phyloP scores from a whole-genome alignment of 2,113 vertebrate species.

The Psilopsiagon aurifrons region DNA sequence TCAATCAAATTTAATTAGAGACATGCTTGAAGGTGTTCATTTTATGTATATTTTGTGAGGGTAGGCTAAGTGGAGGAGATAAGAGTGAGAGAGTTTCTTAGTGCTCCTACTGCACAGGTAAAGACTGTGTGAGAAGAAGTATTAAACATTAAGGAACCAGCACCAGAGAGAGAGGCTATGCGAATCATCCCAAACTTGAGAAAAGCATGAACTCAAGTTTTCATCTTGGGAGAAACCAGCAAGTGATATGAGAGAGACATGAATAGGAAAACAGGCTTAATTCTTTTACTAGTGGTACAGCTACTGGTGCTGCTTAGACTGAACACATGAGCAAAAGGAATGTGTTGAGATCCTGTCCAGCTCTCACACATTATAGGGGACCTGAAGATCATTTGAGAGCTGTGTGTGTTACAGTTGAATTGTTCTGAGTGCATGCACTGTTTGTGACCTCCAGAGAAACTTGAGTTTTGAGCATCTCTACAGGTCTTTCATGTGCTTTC shows the following conservation, averaged over 20 bases:
- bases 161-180: background rate
- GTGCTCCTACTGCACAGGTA: background rate
- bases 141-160: background rate
- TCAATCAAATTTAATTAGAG: background rate
- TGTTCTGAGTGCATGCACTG: background rate
- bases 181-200: background rate
- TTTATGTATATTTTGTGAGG: background rate
- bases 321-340: background rate
- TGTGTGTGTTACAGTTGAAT: fast-evolving
- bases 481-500: background rate
- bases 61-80: background rate
- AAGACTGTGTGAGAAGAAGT: background rate
- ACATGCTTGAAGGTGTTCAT: background rate
- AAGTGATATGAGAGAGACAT: background rate
- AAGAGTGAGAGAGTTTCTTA: background rate
- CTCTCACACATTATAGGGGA: background rate
- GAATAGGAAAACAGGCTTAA: background rate
- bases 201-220: background rate
- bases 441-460: background rate
- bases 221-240: background rate
- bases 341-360: background rate
- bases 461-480: background rate
- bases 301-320: background rate
- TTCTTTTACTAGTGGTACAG: background rate
- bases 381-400: background rate